These are phyloP conservation scores for Drosophila macrothrix DNA, from an alignment of 2,888 invertebrate species.

Conservation along the genomic window DNA sequence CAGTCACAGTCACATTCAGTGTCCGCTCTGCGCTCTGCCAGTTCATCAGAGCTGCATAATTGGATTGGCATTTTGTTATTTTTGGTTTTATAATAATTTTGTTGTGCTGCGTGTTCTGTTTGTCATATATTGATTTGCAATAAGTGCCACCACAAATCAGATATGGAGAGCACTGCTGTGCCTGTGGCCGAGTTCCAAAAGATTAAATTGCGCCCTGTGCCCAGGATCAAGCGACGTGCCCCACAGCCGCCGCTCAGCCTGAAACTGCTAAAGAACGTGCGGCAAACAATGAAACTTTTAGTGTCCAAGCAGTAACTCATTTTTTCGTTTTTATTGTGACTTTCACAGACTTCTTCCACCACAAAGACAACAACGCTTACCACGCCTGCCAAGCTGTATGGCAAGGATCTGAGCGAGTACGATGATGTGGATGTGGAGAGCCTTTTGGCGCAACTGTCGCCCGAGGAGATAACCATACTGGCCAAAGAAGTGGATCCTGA, in stretches of 20 bases:
- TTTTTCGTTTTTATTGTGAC: conserved; percentile 15
- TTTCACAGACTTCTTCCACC: conserved; percentile 93
- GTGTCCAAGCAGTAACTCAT: neutral
- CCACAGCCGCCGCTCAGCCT: conserved; percentile 75
- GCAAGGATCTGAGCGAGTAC: conserved; percentile 95
- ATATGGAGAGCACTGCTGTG: conserved; percentile 55
- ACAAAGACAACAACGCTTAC: conserved; percentile 96
- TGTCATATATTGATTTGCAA: conserved; percentile 59
- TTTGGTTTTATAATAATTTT: conserved; percentile 35
- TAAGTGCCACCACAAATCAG: conserved; percentile 20
- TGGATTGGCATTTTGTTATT: conserved; percentile 72
- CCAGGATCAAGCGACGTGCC: conserved; percentile 77
- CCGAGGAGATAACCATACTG: conserved; percentile 98
- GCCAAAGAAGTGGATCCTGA: conserved; percentile 99
- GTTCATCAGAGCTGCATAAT: conserved; percentile 59
- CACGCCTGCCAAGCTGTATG: conserved; percentile 94
- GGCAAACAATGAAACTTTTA: conserved; percentile 15
- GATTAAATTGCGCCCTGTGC: conserved; percentile 79
- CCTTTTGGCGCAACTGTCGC: conserved; percentile 95
- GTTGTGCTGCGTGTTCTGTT: conserved; percentile 5
- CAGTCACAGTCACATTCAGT: conserved; percentile 44
- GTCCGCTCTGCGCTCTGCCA: conserved; percentile 19
- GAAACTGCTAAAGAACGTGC: conserved; percentile 66
- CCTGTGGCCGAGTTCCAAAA: conserved; percentile 81
- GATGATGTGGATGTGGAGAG: conserved; percentile 99